Evolutionary conservation across 2,797 vertebrate species (phyloP).

Genomic region (Poeciliopsis presidionis): DNA sequence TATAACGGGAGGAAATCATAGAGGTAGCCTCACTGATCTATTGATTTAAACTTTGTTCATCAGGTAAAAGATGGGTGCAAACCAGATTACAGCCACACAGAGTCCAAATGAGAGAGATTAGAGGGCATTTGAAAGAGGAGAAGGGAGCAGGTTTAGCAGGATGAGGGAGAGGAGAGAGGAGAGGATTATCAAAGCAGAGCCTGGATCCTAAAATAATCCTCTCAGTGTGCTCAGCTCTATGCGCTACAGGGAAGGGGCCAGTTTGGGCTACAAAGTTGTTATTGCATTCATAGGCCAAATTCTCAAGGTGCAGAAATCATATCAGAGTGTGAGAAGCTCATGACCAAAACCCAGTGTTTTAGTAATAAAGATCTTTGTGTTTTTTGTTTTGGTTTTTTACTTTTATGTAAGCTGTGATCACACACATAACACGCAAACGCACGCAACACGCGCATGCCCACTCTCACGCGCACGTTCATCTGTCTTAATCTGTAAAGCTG

Average conservation of each 20-base stretch:
- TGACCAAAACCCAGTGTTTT: constrained; percentile 6
- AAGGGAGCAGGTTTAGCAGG: constrained; percentile 78
- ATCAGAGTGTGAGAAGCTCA: constrained; percentile 7
- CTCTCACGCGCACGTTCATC: constrained; percentile 25
- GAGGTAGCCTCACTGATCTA: constrained; percentile 52
- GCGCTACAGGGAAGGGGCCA: constrained; percentile 45
- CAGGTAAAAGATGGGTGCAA: constrained; percentile 70
- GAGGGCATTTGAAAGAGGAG: constrained; percentile 77
- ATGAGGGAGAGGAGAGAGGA: constrained; percentile 76
- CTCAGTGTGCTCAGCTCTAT: constrained; percentile 71
- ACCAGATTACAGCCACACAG: constrained; percentile 74
- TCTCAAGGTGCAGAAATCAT: constrained; percentile 37
- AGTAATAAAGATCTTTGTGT: constrained; percentile 6
- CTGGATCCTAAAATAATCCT: constrained; percentile 84
- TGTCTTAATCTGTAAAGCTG: constrained; percentile 71
- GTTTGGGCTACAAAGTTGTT: constrained; percentile 46
- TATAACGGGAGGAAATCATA: constrained; percentile 1
- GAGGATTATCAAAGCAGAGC: constrained; percentile 81
- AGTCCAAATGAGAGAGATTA: constrained; percentile 73
- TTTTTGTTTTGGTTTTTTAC: background rate
- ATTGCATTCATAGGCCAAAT: constrained; percentile 14
- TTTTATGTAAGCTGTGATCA: background rate
- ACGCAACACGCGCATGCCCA: background rate
- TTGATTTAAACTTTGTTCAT: constrained; percentile 55
- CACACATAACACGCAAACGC: background rate